Evolutionary conservation across 2,113 vertebrate genomes (phyloP), one percentile per base, ranked within the genome.

Genomic region (Colius striatus): DNA sequence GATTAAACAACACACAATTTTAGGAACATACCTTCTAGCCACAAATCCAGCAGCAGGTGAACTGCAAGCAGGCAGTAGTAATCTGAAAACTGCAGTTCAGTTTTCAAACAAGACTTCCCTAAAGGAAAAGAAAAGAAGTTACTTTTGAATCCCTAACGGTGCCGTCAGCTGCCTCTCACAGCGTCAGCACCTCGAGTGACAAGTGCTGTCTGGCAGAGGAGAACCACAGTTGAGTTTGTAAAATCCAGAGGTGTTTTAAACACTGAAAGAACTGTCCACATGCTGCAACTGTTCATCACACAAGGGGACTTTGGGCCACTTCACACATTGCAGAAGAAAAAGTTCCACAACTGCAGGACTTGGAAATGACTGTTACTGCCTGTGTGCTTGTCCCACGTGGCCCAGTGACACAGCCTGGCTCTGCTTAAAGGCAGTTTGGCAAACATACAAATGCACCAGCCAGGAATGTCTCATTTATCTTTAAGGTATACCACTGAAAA

Each of bases 31-130:
- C 99, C 98, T 53, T 99, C 98, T 34, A 94, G 97, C 99, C 99
- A 99, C 74, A 99, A 92, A 96, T 99, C 99, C 17, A 99, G 94
- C 91, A 99, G 99, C n/a, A 99, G 97, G 29, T 99, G 99, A 90
- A 99, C 99, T 30, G 98, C 99, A 97, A 99, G 98, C 58, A 99
- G 98, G 90, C 99, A 99, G 91, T 99, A 99, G 98, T 99, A 99
- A 83, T 99, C 99, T 20, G 99, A 99, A 96, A 99, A 99, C 95
- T 99, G 99, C 89, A 99, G 96, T 96, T 99, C 99, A 25, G 99
- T 99, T 98, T 99, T 99, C 98, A 99, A 98, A 92, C 99, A 98
- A 29, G 97, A 98, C 70, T 97, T 98, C 19, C 99, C 99, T 99
- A 90, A 13, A 84, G 7, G 13, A 11, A 30, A 45, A 27, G 79